Evolutionary conservation across 2,113 vertebrate species (phyloP), one percentile per base, ranked within the genome.

Genomic region (Caracal caracal): DNA sequence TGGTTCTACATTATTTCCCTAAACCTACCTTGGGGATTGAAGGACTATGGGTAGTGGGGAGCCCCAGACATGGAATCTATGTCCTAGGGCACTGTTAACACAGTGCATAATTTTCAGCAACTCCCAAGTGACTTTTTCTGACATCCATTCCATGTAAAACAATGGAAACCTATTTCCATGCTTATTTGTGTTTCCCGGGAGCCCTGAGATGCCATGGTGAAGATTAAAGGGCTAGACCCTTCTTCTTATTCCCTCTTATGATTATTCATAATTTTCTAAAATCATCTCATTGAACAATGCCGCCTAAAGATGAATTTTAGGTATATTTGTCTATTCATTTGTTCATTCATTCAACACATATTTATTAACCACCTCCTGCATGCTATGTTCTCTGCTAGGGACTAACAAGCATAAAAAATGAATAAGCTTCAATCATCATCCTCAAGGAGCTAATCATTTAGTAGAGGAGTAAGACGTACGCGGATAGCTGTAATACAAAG

Each of bases 1-100:
- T 9, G 2, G 93, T 96, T 98, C 98, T 95, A 89, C 3, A n/a
- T 95, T 97, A 98, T 97, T 98, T 96, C 98, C 97, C 97, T 97
- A 97, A 97, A 90, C 95, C 96, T 66, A 97, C 97, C 96, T 86
- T 97, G 95, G 94, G 96, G 92, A 92, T 68, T 96, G 89, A 94
- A 94, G 83, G 70, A 70, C 63, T 68, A 59, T 92, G 61, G 84
- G 93, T 97, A 96, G 85, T 33, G 53, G 94, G 94, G 92, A 84
- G 82, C 0, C 92, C 83, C 81, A 97, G 95, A 96, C 80, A n/a
- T 5, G 2, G 33, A 93, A 88, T 85, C 78, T 82, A 1, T 94
- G 96, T 97, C 95, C 92, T 97, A 90, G 84, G 95, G 94, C 96
- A 70, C 85, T 79, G 66, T 97, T 92, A 95, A 86, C 70, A 75